Evolutionary conservation across 2,113 vertebrate genomes (phyloP).

Genomic region (Gambusia affinis): DNA sequence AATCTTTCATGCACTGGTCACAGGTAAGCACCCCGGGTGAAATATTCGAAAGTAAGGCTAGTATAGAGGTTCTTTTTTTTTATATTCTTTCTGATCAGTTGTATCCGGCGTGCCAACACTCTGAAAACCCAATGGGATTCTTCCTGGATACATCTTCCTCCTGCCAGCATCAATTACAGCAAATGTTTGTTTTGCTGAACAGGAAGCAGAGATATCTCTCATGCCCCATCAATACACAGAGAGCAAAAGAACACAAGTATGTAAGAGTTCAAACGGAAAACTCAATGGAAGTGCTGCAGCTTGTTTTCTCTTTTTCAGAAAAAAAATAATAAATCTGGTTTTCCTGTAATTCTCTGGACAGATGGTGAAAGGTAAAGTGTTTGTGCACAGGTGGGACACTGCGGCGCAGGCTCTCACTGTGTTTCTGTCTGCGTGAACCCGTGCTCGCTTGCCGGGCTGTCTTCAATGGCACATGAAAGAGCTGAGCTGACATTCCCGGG

Average conservation of each 20-base stretch:
- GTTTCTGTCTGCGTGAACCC: constrained; percentile 21
- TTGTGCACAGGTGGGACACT: constrained; percentile 60
- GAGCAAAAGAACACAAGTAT: constrained; percentile 48
- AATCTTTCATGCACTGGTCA: constrained; percentile 20
- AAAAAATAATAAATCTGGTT: constrained; percentile 53
- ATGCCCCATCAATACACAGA: constrained; percentile 59
- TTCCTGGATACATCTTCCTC: constrained; percentile 41
- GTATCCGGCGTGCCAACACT: constrained; percentile 8
- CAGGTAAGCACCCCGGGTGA: not conserved
- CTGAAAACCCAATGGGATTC: constrained; percentile 19
- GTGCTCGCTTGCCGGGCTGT: not conserved
- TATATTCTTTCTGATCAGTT: not conserved
- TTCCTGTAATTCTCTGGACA: constrained; percentile 51
- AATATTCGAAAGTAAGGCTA: not conserved
- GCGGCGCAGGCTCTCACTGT: constrained; percentile 19
- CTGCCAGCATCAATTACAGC: constrained; percentile 61
- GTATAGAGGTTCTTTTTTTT: not conserved
- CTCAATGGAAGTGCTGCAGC: constrained; percentile 47
- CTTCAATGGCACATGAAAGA: constrained; percentile 42
- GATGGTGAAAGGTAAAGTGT: constrained; percentile 55
- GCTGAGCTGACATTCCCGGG: constrained; percentile 56
- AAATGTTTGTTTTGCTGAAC: constrained; percentile 59
- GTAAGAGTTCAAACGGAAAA: constrained; percentile 55
- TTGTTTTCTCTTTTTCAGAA: constrained; percentile 4
- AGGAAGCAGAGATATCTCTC: constrained; percentile 36